A percentile compares a stretch with the other conserved stretches of the same genome.
Conservation (phyloP, 2,797 vertebrate genomes). For the Sitta carolinensis region DNA sequence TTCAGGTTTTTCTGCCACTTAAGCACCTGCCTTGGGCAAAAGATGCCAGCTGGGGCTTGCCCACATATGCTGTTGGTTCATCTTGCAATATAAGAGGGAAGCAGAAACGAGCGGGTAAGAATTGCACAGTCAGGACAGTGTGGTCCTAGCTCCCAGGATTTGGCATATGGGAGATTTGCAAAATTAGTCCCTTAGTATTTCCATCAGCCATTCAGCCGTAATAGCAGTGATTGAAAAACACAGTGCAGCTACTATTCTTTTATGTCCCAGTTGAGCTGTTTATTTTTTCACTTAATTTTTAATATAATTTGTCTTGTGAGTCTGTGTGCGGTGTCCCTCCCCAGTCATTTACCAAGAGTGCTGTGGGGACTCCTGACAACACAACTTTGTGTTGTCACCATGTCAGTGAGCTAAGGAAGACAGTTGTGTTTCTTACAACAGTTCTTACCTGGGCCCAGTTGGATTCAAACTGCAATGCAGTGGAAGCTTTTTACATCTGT, state of each 20-base stretch:
- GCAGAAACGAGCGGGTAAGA: background rate
- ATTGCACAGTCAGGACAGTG: background rate
- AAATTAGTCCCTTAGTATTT: background rate
- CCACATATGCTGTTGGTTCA: background rate
- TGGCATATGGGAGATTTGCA: background rate
- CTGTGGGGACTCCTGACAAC: background rate
- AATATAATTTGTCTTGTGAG: constrained; percentile 14
- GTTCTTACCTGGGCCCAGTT: background rate
- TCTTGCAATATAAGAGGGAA: background rate
- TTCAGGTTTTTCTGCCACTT: background rate
- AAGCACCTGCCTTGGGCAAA: background rate
- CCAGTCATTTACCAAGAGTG: background rate
- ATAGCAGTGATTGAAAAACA: constrained; percentile 6
- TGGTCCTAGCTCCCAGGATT: background rate
- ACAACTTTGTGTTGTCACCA: background rate
- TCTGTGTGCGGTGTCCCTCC: background rate
- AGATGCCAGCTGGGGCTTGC: background rate
- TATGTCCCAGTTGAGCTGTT: background rate
- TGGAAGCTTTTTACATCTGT: constrained; percentile 1
- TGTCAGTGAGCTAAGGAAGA: background rate
- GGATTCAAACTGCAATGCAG: background rate
- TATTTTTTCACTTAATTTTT: constrained; percentile 43
- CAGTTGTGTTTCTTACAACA: background rate
- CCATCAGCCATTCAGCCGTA: background rate
- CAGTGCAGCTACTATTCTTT: background rate